Base-by-base conservation (phyloP, 2,888 invertebrate genomes). In the Cinara cedri region DNA sequence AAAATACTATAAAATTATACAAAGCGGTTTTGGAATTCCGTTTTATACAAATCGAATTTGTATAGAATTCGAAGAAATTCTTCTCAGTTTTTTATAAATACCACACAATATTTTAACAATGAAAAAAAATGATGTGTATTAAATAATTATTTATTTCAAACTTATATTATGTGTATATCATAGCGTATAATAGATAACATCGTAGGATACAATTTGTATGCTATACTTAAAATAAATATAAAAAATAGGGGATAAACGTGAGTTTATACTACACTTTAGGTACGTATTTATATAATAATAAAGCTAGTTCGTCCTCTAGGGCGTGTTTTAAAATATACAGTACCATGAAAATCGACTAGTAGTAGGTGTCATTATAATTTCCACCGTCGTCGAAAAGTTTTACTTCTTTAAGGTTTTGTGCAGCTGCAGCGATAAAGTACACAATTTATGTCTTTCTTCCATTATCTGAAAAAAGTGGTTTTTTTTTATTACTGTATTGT, bases 401-500 rank as follows among this genome's bases (percentile, higher is more conserved):
- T 19, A 42, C 8, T 24, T n/a, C 24, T 65, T 24, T 24, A 26
- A 71, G 44, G 34, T 65, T 55, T 75, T n/a, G 3, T 34, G 34
- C 34, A 34, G 34, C 34, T 34, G 34, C 24, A 16, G 44, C 24
- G 21, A 54, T 74, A 44, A 51, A 72, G 9, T 49, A 19, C 21
- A 42, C 26, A 44, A 42, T 46, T 62, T 54, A 72, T 44, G 57
- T 65, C 26, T 81, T 65, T 57, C 46, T 65, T 44, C 44, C 72
- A 57, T 66, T 72, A 51, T 34, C 3, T 44, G 21, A 62, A 62
- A 49, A 14, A 44, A 14, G 60, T 72, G 49, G 26, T 24, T 46
- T 80, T 46, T 80, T 63, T 51, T 51, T 34, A 51, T 80, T 57
- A 68, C 72, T 34, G 9, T 60, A 34, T 60, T 57, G 14, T 42